Percentiles rank a stretch among this genome's conserved stretches.
These are phyloP conservation scores for Microtus oregoni DNA, from an alignment of 2,113 vertebrate genomes.

Conservation along the genomic window DNA sequence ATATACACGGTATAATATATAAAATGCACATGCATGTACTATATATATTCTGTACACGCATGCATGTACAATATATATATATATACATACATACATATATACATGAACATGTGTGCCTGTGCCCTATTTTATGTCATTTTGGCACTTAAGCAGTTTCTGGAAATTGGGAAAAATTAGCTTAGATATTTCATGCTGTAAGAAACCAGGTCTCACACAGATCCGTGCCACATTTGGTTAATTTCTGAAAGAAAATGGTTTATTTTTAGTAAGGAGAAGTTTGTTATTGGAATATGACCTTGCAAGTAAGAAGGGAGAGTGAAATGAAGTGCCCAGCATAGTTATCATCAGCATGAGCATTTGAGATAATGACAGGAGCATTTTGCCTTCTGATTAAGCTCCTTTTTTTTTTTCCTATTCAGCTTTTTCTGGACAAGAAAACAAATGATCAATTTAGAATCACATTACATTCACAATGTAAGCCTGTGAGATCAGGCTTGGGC, in stretches of 20 bases:
- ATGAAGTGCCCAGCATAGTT: conserved; percentile 57
- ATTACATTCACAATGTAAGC: conserved; percentile 57
- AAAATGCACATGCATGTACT: background rate
- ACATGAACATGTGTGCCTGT: background rate
- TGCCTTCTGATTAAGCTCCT: conserved; percentile 70
- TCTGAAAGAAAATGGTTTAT: conserved; percentile 67
- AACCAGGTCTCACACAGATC: background rate
- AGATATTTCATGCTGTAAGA: background rate
- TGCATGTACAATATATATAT: background rate
- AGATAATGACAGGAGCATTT: conserved; percentile 69
- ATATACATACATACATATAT: no score
- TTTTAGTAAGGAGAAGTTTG: conserved; percentile 63
- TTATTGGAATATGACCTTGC: conserved; percentile 69
- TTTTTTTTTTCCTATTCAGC: conserved; percentile 53
- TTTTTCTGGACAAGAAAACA: conserved; percentile 69
- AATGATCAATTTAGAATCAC: conserved; percentile 71
- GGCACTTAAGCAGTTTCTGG: conserved; percentile 9
- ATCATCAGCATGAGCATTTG: conserved; percentile 55
- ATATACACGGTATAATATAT: background rate
- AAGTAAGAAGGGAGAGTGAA: conserved; percentile 60
- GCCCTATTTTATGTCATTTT: background rate
- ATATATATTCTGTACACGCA: background rate
- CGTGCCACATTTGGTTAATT: conserved; percentile 54
- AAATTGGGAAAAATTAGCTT: conserved; percentile 41
- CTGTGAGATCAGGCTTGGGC: conserved; percentile 38